These are phyloP conservation scores for Folsomia manolachei DNA, from an alignment of 2,888 invertebrate genomes.

Conservation along the genomic window DNA sequence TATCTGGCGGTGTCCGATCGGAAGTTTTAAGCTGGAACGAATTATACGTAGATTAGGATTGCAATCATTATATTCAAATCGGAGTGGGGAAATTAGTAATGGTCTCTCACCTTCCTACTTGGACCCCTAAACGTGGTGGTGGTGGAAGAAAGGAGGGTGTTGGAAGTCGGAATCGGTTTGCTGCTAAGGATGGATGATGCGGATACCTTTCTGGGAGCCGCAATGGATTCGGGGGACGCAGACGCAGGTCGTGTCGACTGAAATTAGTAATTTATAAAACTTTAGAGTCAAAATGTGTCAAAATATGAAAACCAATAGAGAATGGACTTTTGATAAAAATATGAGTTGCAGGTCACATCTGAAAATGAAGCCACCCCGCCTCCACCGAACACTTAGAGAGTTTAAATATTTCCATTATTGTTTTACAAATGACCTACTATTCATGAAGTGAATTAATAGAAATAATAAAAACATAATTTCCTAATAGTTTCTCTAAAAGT, in stretches of 20 bases:
- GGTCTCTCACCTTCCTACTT: no score
- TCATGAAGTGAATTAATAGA: neutral
- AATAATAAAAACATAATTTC: no score
- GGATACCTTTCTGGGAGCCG: slow-evolving; percentile 23
- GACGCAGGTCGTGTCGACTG: slow-evolving; percentile 41
- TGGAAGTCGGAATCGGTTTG: slow-evolving; percentile 21
- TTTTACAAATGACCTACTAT: neutral
- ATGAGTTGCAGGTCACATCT: neutral
- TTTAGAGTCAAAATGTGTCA: neutral
- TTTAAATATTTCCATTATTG: neutral
- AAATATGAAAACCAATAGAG: neutral
- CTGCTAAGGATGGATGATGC: slow-evolving; percentile 42
- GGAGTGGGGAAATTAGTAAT: no score
- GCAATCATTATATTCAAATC: no score
- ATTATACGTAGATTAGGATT: no score
- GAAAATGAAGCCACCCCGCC: neutral
- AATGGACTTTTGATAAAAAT: neutral
- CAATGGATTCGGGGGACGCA: slow-evolving; percentile 48
- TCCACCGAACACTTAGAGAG: neutral
- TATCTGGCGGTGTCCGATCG: slow-evolving; percentile 72
- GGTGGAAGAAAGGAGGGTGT: slow-evolving; percentile 18
- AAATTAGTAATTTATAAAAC: neutral
- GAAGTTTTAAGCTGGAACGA: slow-evolving; percentile 82
- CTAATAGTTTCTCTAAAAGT: no score
- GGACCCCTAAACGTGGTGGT: slow-evolving; percentile 58